These are phyloP conservation scores for Autographa pulchrina DNA, from an alignment of 2,888 invertebrate species.

Conservation along the genomic window DNA sequence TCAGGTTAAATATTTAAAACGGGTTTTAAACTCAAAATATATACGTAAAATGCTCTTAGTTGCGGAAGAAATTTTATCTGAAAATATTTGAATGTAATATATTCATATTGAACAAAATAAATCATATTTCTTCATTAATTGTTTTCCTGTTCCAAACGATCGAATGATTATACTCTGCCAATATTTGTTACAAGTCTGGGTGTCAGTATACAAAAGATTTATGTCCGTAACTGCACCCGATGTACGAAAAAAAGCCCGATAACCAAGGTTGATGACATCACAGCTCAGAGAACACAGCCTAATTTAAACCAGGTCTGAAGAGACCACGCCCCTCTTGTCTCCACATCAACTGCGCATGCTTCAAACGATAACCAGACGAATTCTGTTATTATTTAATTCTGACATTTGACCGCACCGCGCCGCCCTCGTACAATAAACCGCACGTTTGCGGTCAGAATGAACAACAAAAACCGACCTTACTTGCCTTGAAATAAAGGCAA, in stretches of 20 bases:
- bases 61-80: background rate
- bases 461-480: background rate
- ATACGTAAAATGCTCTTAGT: no score
- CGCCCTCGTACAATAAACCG: background rate
- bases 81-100: background rate
- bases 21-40: no score
- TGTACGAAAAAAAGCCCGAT: background rate
- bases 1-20: no score
- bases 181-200: slow-evolving; percentile 1
- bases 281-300: slow-evolving; percentile 29
- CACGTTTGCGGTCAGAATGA: background rate
- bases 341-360: slow-evolving; percentile 58
- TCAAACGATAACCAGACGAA: slow-evolving; percentile 62
- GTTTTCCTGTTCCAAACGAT: background rate
- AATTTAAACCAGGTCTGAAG: slow-evolving; percentile 45
- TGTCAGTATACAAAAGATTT: background rate
- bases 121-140: background rate
- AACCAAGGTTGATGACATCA: slow-evolving; percentile 37
- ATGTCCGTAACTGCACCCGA: background rate
- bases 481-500: background rate
- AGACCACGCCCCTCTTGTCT: slow-evolving; percentile 40
- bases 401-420: slow-evolving; percentile 37
- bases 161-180: slow-evolving; percentile 1
- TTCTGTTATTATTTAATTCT: slow-evolving; percentile 55
- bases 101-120: background rate